Conservation (phyloP, 2,113 vertebrate species). For the Opisthocomus hoazin region DNA sequence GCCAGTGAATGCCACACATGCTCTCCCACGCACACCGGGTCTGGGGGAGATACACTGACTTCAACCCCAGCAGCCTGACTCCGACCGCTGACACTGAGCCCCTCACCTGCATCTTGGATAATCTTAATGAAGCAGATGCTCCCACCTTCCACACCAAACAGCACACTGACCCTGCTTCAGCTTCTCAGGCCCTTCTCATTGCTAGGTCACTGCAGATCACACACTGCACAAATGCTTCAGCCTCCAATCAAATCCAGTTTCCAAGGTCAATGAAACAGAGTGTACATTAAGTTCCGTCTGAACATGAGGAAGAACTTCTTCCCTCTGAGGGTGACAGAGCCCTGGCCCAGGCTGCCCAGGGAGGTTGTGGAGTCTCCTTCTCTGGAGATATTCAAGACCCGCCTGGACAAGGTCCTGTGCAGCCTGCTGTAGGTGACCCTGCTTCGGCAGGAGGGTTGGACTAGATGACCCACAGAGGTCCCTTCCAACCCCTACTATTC, state of each 20-base stretch:
- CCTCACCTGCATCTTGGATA: not conserved
- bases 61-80: not conserved
- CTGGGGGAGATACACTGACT: not conserved
- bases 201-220: not conserved
- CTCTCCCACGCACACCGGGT: not conserved
- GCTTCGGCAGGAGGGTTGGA: no score
- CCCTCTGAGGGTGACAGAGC: no score
- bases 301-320: no score
- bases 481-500: no score
- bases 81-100: not conserved
- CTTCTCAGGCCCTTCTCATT: not conserved
- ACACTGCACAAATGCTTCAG: not conserved
- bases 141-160: fast-evolving
- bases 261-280: not conserved
- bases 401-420: no score
- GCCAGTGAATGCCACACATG: fast-evolving
- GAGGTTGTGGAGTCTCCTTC: no score
- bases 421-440: no score
- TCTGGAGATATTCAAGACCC: no score
- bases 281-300: no score
- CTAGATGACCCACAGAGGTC: no score
- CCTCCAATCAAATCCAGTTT: not conserved
- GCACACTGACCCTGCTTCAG: no score
- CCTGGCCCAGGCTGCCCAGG: no score
- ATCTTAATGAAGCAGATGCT: not conserved